Base-by-base conservation (phyloP, 2,113 vertebrate genomes). In the Urocitellus parryii region DNA sequence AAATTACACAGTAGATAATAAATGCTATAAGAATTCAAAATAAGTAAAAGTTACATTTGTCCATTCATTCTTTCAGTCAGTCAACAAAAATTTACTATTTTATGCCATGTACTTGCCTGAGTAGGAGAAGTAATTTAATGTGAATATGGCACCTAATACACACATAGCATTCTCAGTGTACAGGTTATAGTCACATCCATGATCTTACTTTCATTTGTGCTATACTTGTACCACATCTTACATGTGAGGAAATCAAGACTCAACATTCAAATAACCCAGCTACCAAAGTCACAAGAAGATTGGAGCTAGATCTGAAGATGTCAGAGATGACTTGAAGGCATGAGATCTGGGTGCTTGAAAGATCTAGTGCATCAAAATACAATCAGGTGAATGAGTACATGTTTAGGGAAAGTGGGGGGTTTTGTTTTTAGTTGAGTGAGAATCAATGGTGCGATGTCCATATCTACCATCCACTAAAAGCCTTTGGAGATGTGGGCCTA, bases 51-150 rank as follows among this genome's bases (percentile, higher is more conserved):
- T 93, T 74, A 11, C 53, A 56, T 76, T 82, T 67, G 20, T 83
- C 95, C 22, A 32, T 92, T 88, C 16, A 24, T 72, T 83, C 20
- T 79, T 94, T 94, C 42, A 56, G 20, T 90, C 56, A 79, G 63
- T 37, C 5, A 78, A 29, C 29, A 96, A 90, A 65, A 53, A 93
- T 68, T 86, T 82, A 67, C 39, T 70, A 27, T 81, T 92, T n/a
- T 37, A 48, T 53, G 32, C 12, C 42, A 76, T 37, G 25, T 34
- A 42, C n/a, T 82, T 16, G 88, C 5, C n/a, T 80, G 58, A 84
- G 25, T 34, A 8, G 88, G 32, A 61, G 70, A 90, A 45, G 67
- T 56, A 45, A 32, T 12, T 37, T 73, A 70, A 56, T n/a, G 58
- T 32, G 48, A 70, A 56, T n/a, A 58, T 32, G 48, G 3, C 16